Evolutionary conservation across 2,888 invertebrate species (phyloP).

Genomic region (Orthonychiurus folsomi): DNA sequence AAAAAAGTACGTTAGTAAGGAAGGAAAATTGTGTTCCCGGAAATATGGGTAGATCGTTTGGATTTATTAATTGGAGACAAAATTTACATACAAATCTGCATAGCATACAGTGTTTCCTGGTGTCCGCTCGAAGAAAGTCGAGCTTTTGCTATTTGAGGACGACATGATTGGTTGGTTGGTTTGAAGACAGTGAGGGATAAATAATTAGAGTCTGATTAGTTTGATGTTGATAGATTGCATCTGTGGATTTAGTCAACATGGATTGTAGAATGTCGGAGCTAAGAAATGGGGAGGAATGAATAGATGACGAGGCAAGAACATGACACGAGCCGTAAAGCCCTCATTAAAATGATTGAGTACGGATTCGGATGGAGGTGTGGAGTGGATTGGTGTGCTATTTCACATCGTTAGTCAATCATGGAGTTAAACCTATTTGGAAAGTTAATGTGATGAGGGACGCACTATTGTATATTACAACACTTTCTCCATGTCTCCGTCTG

Average conservation of each 20-base stretch:
- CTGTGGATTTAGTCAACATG: too few species aligned
- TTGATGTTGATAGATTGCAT: slow-evolving; percentile 10
- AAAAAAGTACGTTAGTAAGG: too few species aligned
- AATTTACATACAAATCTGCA: too few species aligned
- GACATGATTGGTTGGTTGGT: too few species aligned
- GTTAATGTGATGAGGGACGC: not conserved
- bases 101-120: too few species aligned
- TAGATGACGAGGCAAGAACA: not conserved
- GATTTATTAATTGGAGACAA: too few species aligned
- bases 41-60: too few species aligned
- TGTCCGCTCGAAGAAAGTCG: too few species aligned
- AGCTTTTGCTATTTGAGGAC: too few species aligned
- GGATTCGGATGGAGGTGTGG: not conserved
- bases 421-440: slow-evolving; percentile 4
- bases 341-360: slow-evolving; percentile 11
- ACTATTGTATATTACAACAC: too few species aligned
- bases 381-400: slow-evolving; percentile 8
- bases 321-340: not conserved
- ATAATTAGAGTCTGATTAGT: not conserved
- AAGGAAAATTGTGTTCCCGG: too few species aligned
- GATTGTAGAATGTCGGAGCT: not conserved
- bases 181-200: not conserved
- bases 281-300: not conserved
- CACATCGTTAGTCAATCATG: slow-evolving; percentile 23
- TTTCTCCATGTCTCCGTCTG: too few species aligned